These are phyloP conservation scores for Hypotaenidia philippensis DNA, from an alignment of 2,797 vertebrate species.

Conservation along the genomic window DNA sequence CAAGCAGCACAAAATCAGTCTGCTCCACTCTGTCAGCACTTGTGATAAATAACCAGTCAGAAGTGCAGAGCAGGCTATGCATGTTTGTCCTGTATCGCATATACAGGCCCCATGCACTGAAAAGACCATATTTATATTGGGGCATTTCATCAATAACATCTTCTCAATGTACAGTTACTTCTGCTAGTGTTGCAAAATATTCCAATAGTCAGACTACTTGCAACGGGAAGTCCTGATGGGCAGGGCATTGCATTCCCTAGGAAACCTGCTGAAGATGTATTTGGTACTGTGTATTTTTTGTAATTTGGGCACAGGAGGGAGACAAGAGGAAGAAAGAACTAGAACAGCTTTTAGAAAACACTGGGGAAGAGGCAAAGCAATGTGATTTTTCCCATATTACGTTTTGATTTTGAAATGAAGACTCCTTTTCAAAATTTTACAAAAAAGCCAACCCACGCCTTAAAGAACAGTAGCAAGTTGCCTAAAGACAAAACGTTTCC, in stretches of 20 bases:
- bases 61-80: fast-evolving
- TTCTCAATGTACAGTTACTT: background rate
- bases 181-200: background rate
- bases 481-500: background rate
- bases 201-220: background rate
- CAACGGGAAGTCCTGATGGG: background rate
- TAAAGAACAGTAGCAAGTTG: background rate
- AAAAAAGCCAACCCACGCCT: background rate
- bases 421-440: background rate
- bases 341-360: background rate
- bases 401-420: background rate
- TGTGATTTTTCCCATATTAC: background rate
- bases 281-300: background rate
- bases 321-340: background rate
- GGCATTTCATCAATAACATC: background rate
- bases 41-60: background rate
- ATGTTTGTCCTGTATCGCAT: background rate
- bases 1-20: background rate
- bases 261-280: background rate
- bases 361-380: background rate
- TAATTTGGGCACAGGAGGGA: background rate
- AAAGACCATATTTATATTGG: background rate
- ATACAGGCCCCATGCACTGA: background rate
- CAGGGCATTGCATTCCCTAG: background rate
- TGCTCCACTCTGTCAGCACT: background rate